phyloP scores from a whole-genome alignment of 2,113 vertebrate genomes.

The Neogale vison region DNA sequence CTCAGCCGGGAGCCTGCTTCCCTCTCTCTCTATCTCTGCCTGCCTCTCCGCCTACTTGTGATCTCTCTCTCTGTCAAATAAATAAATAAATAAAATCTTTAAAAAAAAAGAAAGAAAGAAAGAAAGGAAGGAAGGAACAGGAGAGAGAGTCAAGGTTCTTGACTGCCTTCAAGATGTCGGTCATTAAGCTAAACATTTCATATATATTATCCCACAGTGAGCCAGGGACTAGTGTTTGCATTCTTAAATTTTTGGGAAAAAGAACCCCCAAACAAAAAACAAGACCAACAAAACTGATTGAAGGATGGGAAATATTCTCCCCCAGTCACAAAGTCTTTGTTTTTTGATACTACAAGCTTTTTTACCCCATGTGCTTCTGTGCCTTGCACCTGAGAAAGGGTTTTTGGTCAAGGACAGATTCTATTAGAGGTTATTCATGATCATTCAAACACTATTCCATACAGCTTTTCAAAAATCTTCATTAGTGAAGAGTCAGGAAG shows the following conservation, averaged over 20 bases:
- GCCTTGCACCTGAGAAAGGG: neutral
- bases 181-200: neutral
- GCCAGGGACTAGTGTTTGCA: neutral
- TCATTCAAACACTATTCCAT: neutral
- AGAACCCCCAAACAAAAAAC: neutral
- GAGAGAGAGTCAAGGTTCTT: neutral
- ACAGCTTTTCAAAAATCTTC: neutral
- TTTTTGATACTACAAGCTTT: neutral
- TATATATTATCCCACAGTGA: neutral
- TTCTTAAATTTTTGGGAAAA: slow-evolving; percentile 10
- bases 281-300: neutral
- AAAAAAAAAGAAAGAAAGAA: too few species aligned
- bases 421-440: neutral
- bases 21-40: too few species aligned
- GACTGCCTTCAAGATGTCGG: neutral
- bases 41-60: too few species aligned
- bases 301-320: neutral
- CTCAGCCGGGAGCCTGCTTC: too few species aligned
- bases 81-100: too few species aligned
- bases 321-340: neutral
- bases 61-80: too few species aligned
- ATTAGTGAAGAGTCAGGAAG: neutral
- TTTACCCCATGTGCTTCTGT: neutral
- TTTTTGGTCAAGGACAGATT: slow-evolving; percentile 8
- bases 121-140: too few species aligned